These are phyloP conservation scores for Vireo griseus DNA, from an alignment of 2,797 vertebrate genomes.

Conservation along the genomic window DNA sequence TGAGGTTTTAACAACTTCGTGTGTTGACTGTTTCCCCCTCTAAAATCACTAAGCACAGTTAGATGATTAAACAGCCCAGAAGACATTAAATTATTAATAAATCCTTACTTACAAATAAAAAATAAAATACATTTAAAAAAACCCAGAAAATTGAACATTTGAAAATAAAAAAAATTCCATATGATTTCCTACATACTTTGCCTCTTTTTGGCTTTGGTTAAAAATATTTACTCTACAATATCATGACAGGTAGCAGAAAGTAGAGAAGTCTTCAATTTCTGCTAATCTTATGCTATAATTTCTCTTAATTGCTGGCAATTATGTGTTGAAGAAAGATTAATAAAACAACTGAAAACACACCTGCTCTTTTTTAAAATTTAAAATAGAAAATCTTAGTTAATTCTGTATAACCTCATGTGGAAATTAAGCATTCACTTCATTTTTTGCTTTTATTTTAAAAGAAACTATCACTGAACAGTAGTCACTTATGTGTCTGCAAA, in stretches of 20 bases:
- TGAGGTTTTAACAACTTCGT: not conserved
- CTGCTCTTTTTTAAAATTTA: not conserved
- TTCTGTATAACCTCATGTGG: not conserved
- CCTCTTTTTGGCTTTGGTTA: rapidly evolving
- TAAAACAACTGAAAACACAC: not conserved
- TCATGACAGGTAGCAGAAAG: not conserved
- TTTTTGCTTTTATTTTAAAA: not conserved
- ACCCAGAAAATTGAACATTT: not conserved
- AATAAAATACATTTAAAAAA: not conserved
- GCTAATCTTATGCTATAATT: not conserved
- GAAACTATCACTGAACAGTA: not conserved
- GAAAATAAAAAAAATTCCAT: not conserved
- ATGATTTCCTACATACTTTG: not conserved
- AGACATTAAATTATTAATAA: not conserved
- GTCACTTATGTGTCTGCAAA: not conserved
- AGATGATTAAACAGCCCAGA: not conserved
- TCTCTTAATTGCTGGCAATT: not conserved
- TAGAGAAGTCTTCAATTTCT: not conserved
- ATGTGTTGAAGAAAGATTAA: not conserved
- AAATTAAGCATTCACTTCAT: not conserved
- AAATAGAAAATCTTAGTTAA: not conserved
- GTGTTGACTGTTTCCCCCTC: not conserved
- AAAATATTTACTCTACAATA: not conserved
- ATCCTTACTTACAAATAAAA: not conserved
- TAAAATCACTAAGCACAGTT: not conserved